Base-by-base conservation (phyloP, 2,797 vertebrate species). In the Ambastaia sidthimunki region DNA sequence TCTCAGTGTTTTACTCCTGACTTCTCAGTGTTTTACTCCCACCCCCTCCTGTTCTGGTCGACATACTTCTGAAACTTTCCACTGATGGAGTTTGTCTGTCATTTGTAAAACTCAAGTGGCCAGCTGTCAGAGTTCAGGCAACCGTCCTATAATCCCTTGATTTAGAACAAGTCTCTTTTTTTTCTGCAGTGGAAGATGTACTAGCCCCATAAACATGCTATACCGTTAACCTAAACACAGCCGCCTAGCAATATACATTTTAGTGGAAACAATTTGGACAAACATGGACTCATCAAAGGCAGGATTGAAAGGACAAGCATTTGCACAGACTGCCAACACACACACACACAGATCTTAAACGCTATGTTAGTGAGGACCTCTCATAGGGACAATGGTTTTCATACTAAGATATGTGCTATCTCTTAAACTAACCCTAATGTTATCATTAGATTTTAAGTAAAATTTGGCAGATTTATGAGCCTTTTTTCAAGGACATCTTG, bases 191-290 rank as follows among this genome's bases (percentile, higher is more conserved):
- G 80, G 78, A 82, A 80, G 84, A 83, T 81, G 80, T 73, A 73
- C 83, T 70, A 16, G 25, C 52, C 62, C 23, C 82, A 67, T 88
- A 87, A 88, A 89, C 88, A 87, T 13, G 7, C 86, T 74, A 82
- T 76, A 81, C 75, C n/a, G 57, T 83, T 83, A 86, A 86, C 82
- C 82, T 85, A 89, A 89, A 89, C 87, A 89, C 77, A 80, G 74
- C 72, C 65, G 28, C 66, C 63, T 80, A 81, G 72, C 72, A 84
- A 84, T 67, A 67, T 83, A 85, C 80, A 81, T 86, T 82, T 77
- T 82, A 84, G 75, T 72, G 72, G 67, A 83, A 87, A 86, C 70
- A 82, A 70, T 86, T 86, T 87, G 75, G 76, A 85, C 74, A 85
- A 87, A 78, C 55, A 19, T 65, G 48, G 81, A 28, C 72, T 79